These are phyloP conservation scores for Puma concolor DNA, from an alignment of 2,113 vertebrate genomes.

Conservation along the genomic window DNA sequence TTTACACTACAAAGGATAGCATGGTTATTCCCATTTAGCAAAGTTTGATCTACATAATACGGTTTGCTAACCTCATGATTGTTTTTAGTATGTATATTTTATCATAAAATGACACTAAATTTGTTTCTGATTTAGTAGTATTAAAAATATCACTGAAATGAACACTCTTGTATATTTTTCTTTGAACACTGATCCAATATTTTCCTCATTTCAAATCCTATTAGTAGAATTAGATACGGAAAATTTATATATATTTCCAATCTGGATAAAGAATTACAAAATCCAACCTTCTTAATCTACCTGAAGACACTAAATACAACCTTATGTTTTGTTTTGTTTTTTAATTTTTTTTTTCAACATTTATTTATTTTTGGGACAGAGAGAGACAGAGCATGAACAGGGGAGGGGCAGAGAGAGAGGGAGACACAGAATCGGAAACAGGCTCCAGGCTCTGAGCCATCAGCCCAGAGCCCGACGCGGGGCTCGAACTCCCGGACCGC, in stretches of 20 bases:
- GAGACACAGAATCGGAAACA: no score
- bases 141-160: not conserved
- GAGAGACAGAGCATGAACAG: no score
- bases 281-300: not conserved
- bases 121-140: not conserved
- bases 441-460: no score
- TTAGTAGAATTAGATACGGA: not conserved
- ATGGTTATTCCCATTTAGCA: not conserved
- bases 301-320: not conserved
- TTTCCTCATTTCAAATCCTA: not conserved
- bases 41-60: not conserved
- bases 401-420: no score
- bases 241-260: not conserved
- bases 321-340: no score
- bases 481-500: no score
- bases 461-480: no score
- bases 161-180: not conserved
- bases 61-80: not conserved
- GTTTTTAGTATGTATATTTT: not conserved
- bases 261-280: not conserved
- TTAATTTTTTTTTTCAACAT: no score
- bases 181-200: not conserved
- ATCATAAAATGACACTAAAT: not conserved
- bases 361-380: no score
- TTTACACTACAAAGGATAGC: not conserved